Base-by-base conservation (phyloP, 2,888 invertebrate species). In the Eilema caniola region DNA sequence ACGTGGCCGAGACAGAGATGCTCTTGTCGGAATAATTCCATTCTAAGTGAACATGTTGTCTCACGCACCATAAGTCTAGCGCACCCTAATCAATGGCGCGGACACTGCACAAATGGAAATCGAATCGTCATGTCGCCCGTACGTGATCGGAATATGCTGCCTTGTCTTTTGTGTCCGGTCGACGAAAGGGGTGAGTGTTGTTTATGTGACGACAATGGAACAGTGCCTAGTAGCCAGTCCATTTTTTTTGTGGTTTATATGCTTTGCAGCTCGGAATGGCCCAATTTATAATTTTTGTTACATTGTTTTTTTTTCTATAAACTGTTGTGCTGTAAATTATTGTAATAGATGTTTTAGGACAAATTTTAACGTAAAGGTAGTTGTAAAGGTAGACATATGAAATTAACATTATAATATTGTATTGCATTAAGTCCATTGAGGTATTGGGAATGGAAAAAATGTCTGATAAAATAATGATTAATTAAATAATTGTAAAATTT, bases 31-130 rank as follows among this genome's bases (percentile, higher is more conserved):
- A 53, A 53, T 53, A n/a, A 47, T n/a, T 20, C 10, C n/a, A n/a
- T 53, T 53, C 53, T 53, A 10, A n/a, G 20, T 8, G 53, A 53
- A 53, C 53, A 53, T n/a, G 25, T 59, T 59, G 59, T 59, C 25
- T 25, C 7, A 7, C 59, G 59, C n/a, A 14, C 41, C 59, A 28
- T 66, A 37, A 24, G 24, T 8, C 24, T 5, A 60, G 10, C 20
- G 41, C 28, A 67, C 78, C 76, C 70, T 76, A 63, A 57, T 79
- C 75, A 75, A 77, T 79, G 71, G 67, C 62, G 74, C 63, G 61
- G 61, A 78, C 69, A 74, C 62, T 64, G 66, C 59, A 53, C 23
- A 77, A 74, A 79, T 72, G 65, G 37, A 31, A 69, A 67, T 66
- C 56, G 65, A 64, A 74, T 70, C 31, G 68, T 67, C 69, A 71